Conservation (phyloP, 2,888 invertebrate genomes). For the Neocrepidodera transversa region DNA sequence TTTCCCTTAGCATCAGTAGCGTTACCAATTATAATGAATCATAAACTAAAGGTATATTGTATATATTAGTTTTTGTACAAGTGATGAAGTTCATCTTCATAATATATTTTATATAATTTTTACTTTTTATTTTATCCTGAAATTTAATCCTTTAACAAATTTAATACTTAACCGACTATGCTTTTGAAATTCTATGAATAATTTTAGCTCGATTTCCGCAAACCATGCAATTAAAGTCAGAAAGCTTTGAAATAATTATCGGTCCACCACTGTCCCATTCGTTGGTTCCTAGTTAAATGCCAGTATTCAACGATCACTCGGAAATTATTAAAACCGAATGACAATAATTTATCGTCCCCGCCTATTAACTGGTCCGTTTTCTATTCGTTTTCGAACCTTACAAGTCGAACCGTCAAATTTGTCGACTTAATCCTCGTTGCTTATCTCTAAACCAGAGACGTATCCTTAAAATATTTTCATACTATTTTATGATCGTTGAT, state of each 20-base stretch:
- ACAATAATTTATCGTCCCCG: slow-evolving; percentile 52
- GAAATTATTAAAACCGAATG: slow-evolving; percentile 56
- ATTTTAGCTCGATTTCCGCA: too few relatives aligned
- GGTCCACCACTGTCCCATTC: neutral
- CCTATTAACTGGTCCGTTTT: slow-evolving; percentile 27
- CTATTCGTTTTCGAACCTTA: neutral
- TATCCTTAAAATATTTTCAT: too few relatives aligned
- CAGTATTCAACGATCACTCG: slow-evolving; percentile 39
- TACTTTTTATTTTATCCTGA: too few relatives aligned
- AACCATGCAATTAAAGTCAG: neutral
- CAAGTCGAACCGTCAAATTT: neutral
- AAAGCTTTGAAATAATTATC: neutral
- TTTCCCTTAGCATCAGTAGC: slow-evolving; percentile 16
- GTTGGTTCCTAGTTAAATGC: neutral
- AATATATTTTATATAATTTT: too few relatives aligned
- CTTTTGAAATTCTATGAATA: too few relatives aligned
- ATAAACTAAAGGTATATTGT: too few relatives aligned
- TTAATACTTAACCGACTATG: too few relatives aligned
- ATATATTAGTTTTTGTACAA: too few relatives aligned
- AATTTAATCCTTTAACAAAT: too few relatives aligned
- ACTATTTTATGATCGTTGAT: too few relatives aligned
- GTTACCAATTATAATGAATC: slow-evolving; percentile 1
- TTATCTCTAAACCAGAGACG: too few relatives aligned
- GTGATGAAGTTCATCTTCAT: too few relatives aligned
- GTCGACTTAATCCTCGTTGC: neutral